phyloP scores from a whole-genome alignment of 2,113 vertebrate species.

The Atrichornis clamosus region DNA sequence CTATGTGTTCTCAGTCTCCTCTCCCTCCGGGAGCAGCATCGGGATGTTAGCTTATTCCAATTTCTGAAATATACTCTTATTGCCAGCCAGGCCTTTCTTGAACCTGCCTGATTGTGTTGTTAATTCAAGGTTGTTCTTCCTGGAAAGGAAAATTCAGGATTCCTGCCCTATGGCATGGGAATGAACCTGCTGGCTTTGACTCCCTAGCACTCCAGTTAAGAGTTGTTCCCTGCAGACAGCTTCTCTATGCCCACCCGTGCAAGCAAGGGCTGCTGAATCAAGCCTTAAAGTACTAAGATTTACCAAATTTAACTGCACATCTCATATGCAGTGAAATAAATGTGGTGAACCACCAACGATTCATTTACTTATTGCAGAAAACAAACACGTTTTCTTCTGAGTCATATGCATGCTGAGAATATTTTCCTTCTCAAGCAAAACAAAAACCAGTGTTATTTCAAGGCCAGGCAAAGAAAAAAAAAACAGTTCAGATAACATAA shows the following conservation, averaged over 20 bases:
- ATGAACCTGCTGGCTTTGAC: neutral
- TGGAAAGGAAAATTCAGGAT: neutral
- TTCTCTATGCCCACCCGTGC: neutral
- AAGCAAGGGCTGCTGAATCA: neutral
- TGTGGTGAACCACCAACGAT: conserved; percentile 40
- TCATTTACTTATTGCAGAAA: conserved; percentile 29
- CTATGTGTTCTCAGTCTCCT: conserved; percentile 1
- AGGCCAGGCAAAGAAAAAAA: neutral
- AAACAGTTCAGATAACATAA: neutral
- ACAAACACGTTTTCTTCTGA: conserved; percentile 51
- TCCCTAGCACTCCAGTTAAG: neutral
- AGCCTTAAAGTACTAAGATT: neutral
- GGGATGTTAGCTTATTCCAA: conserved; percentile 15
- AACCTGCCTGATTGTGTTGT: neutral
- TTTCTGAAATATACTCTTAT: conserved; percentile 16
- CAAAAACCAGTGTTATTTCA: neutral
- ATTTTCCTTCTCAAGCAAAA: conserved; percentile 12
- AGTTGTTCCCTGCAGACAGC: neutral
- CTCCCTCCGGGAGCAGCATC: neutral
- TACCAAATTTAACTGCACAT: conserved; percentile 2
- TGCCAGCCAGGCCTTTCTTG: neutral
- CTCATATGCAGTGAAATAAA: conserved; percentile 36
- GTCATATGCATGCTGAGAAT: neutral
- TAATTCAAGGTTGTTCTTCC: neutral
- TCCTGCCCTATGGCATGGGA: neutral